Percentiles rank a stretch among this genome's conserved stretches.
phyloP scores from a whole-genome alignment of 2,797 vertebrate genomes.

The Meriones psammophilus region DNA sequence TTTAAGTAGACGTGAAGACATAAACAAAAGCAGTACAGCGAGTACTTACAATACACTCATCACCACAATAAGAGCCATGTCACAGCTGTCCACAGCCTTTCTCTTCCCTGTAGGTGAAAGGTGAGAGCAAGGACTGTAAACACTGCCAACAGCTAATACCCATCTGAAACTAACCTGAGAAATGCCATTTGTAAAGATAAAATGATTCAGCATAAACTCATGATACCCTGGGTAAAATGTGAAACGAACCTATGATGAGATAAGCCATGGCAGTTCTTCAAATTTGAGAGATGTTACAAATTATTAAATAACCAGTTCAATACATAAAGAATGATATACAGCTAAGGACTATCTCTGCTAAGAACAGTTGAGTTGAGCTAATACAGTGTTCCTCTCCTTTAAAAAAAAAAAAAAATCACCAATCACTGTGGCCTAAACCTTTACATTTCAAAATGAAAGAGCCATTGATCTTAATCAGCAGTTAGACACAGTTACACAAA shows the following conservation, averaged over 20 bases:
- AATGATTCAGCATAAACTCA: constrained; percentile 14
- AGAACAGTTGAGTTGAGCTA: constrained; percentile 42
- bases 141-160: background rate
- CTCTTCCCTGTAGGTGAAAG: constrained; percentile 85
- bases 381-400: background rate
- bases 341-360: constrained; percentile 30
- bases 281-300: constrained; percentile 40
- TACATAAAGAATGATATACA: background rate
- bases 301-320: constrained; percentile 61
- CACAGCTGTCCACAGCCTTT: constrained; percentile 84
- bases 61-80: constrained; percentile 86
- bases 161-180: constrained; percentile 41
- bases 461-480: constrained; percentile 7
- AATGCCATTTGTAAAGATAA: constrained; percentile 45
- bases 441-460: constrained; percentile 59
- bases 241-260: constrained; percentile 42
- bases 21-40: constrained; percentile 34
- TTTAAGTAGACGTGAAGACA: constrained; percentile 43
- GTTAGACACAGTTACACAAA: constrained; percentile 33
- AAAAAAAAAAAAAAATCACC: constrained; percentile 34
- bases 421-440: constrained; percentile 44
- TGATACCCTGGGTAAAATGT: constrained; percentile 1
- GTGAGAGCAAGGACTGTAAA: constrained; percentile 44
- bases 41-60: constrained; percentile 91
- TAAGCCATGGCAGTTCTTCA: background rate